phyloP scores from a whole-genome alignment of 2,888 invertebrate genomes.

The Agrotis clavis region DNA sequence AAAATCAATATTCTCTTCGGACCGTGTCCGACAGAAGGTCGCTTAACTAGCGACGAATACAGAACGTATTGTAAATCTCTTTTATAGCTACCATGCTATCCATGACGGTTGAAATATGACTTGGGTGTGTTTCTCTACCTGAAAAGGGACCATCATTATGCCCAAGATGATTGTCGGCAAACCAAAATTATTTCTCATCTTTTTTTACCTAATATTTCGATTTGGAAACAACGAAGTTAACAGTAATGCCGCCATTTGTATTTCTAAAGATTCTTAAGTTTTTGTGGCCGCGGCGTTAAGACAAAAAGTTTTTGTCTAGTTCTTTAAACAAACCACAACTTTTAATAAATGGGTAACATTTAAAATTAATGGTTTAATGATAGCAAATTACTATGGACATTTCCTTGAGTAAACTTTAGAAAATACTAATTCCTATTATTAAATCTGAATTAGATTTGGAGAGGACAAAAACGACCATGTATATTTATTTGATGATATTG shows the following conservation, averaged over 20 bases:
- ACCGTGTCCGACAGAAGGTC: conserved; percentile 86
- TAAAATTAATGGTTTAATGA: conserved; percentile 68
- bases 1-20: conserved; percentile 85
- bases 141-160: conserved; percentile 89
- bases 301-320: conserved; percentile 74
- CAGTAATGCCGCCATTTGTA: conserved; percentile 79
- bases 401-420: conserved; percentile 65
- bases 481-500: conserved; percentile 73
- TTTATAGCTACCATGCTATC: conserved; percentile 87
- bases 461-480: conserved; percentile 59
- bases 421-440: conserved; percentile 43
- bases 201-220: conserved; percentile 81
- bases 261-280: conserved; percentile 73
- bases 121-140: conserved; percentile 88
- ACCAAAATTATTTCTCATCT: conserved; percentile 84
- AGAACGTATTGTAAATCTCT: conserved; percentile 88
- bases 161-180: conserved; percentile 88
- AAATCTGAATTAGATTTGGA: conserved; percentile 31
- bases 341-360: conserved; percentile 69
- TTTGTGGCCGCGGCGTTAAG: conserved; percentile 74
- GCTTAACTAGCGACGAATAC: conserved; percentile 88
- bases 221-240: conserved; percentile 82
- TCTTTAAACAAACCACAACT: conserved; percentile 78
- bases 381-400: conserved; percentile 54
- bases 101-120: conserved; percentile 90